These are phyloP conservation scores for Macrobrachium rosenbergii DNA, from an alignment of 1,140 invertebrate genomes.

Conservation along the genomic window DNA sequence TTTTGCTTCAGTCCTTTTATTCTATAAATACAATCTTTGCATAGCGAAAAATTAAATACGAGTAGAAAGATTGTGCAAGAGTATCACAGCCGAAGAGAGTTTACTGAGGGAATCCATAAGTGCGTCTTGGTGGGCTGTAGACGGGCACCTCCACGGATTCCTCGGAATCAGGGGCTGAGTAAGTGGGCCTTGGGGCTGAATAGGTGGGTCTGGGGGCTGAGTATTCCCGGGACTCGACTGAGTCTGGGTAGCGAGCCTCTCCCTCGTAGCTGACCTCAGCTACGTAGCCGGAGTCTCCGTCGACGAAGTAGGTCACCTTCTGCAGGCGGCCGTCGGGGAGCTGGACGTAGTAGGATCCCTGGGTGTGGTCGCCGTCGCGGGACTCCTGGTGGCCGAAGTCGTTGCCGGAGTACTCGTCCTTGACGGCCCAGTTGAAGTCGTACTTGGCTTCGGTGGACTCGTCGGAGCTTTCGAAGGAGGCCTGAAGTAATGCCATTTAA, in stretches of 20 bases:
- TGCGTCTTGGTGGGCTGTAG: too few species aligned
- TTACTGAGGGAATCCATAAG: too few species aligned
- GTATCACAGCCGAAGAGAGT: too few species aligned
- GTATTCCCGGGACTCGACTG: constrained; percentile 1
- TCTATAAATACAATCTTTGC: too few species aligned
- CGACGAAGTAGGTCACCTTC: constrained; percentile 4
- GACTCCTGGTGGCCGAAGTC: constrained; percentile 25
- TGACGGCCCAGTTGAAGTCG: constrained; percentile 13
- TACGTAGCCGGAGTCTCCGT: constrained; percentile 17
- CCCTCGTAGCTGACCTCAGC: constrained; percentile 18
- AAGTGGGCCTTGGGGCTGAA: not conserved
- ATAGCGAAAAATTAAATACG: too few species aligned
- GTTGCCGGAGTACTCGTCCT: constrained; percentile 20
- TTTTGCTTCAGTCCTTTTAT: too few species aligned
- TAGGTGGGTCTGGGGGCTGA: not conserved
- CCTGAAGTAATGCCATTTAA: not conserved
- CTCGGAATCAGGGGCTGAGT: not conserved
- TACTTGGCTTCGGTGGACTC: constrained; percentile 19
- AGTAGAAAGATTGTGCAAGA: too few species aligned
- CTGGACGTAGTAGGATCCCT: constrained; percentile 28
- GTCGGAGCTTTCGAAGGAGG: not conserved
- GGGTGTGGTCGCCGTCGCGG: constrained; percentile 29
- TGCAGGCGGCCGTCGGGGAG: constrained; percentile 32
- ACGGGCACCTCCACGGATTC: not conserved
- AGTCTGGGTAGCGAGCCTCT: constrained; percentile 4